phyloP scores from a whole-genome alignment of 2,888 invertebrate genomes.

The Parnassius orleans region DNA sequence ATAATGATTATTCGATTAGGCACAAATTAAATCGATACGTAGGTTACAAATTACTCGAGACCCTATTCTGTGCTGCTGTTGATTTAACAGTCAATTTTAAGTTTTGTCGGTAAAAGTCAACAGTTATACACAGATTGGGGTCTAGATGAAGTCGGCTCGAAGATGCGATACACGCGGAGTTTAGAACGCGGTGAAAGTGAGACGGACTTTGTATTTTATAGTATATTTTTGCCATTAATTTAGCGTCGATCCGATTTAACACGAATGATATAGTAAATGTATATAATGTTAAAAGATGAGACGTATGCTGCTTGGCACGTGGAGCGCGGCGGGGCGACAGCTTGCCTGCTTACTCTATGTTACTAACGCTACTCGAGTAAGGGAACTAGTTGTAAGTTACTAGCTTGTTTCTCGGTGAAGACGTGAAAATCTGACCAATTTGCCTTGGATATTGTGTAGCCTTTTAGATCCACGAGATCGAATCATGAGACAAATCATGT shows the following conservation, averaged over 20 bases:
- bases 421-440: constrained; percentile 78
- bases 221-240: constrained; percentile 68
- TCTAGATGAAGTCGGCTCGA: constrained; percentile 3
- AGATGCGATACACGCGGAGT: constrained; percentile 37
- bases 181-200: constrained; percentile 40
- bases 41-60: constrained; percentile 14
- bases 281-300: constrained; percentile 68
- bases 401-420: constrained; percentile 75
- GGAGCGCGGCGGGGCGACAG: constrained; percentile 52
- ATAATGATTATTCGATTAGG: constrained; percentile 41
- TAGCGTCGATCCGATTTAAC: constrained; percentile 57
- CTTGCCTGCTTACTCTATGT: constrained; percentile 65
- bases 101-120: neutral
- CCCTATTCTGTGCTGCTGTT: constrained; percentile 13
- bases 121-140: neutral
- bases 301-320: constrained; percentile 54
- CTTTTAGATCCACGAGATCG: constrained; percentile 71
- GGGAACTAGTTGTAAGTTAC: constrained; percentile 68
- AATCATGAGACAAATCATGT: constrained; percentile 63
- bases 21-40: constrained; percentile 45
- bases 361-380: constrained; percentile 63
- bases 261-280: constrained; percentile 60
- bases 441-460: constrained; percentile 81
- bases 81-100: constrained; percentile 6
- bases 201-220: constrained; percentile 59